A percentile compares a stretch with the other conserved stretches of the same genome.
Conservation (phyloP, 1,140 invertebrate genomes). For the Bactericera cockerelli region DNA sequence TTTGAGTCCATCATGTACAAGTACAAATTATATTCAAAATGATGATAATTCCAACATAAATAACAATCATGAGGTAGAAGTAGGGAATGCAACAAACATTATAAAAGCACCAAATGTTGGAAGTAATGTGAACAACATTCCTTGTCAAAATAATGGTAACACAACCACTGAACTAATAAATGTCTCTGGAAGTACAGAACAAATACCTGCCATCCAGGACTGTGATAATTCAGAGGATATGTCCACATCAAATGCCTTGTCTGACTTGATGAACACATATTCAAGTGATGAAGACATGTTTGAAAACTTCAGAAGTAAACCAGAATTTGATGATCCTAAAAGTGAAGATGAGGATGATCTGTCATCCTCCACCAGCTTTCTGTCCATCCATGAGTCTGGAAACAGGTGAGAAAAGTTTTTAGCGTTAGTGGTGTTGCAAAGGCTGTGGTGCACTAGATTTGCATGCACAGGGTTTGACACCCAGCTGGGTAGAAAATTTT, state of each 20-base stretch:
- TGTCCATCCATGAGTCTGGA: background rate
- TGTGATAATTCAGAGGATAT: background rate
- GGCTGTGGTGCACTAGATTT: too few relatives aligned
- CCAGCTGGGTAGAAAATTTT: too few relatives aligned
- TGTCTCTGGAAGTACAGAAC: background rate
- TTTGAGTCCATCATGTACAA: background rate
- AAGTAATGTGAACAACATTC: background rate
- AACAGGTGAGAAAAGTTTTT: conserved; percentile 1
- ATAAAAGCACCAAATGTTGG: background rate
- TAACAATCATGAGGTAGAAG: background rate
- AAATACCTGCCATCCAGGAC: background rate
- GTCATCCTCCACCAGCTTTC: background rate
- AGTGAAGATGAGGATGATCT: background rate
- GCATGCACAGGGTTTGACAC: too few relatives aligned
- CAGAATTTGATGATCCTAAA: background rate
- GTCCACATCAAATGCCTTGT: background rate
- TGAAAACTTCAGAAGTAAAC: background rate
- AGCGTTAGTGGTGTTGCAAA: too few relatives aligned
- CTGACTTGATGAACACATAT: conserved; percentile 4
- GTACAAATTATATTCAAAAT: background rate
- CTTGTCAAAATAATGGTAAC: background rate
- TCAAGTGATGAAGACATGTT: conserved; percentile 8
- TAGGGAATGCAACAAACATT: background rate
- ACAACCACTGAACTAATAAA: background rate
- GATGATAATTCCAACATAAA: background rate